Base-by-base conservation (phyloP, 2,113 vertebrate genomes). In the Drymodes brunneopygia region DNA sequence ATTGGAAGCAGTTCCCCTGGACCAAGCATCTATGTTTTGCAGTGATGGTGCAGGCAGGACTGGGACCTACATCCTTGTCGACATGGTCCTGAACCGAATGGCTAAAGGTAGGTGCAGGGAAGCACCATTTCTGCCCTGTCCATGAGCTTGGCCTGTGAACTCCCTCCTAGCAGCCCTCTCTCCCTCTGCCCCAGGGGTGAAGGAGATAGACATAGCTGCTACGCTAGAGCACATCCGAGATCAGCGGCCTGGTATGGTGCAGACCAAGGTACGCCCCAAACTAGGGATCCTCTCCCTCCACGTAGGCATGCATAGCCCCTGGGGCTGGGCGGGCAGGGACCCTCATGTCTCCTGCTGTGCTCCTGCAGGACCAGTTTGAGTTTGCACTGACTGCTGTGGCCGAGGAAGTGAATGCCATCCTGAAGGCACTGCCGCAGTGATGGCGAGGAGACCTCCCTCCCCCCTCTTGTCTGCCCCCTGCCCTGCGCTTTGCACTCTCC, bases 41-140 rank as follows among this genome's bases (percentile, higher is more conserved):
- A 99, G 99, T 70, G 98, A 99, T 0, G 99, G 99, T 7, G 99
- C 98, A 3, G 98, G 98, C 69, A 98, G 99, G 94, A 98, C 99
- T 1, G 99, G 99, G 45, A 99, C 99, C 0, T 99, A 99, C 88
- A 99, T 99, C 92, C 99, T 99, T 17, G 98, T 99, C 0, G 99
- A 99, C 97, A 99, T 99, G 99, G 99, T 99, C 74, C 98, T 99
- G 83, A 99, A 99, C 97, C 98, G 99, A 86, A 99, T 99, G 99
- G 99, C 99, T 12, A 99, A 99, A 98, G 99, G 99, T 99, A 97
- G 98, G 98, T 28, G 10, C 11, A 10, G 31, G 13, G 21, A 75
- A 38, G 18, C 40, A 33, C 29, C 1, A 1, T 45, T 28, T 36
- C 72, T 64, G 65, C 44, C 42, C 7, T 31, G 3, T 9, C 53